These are phyloP conservation scores for Camponotus vicinus DNA, from an alignment of 1,140 invertebrate genomes.

Conservation along the genomic window DNA sequence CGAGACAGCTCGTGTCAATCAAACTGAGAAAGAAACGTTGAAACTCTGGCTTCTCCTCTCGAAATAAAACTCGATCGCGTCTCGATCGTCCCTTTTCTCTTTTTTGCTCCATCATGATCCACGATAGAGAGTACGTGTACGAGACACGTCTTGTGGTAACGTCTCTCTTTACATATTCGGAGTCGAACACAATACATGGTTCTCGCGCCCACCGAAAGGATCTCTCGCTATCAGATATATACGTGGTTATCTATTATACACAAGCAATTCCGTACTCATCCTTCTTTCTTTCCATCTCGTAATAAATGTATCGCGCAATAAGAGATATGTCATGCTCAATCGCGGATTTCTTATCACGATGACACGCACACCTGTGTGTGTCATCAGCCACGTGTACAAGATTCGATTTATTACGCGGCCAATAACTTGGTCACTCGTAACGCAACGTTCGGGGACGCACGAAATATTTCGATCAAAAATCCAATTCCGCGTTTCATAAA, in stretches of 20 bases:
- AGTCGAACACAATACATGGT: not conserved
- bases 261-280: not conserved
- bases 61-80: conserved; percentile 48
- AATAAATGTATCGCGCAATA: not conserved
- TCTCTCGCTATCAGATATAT: not conserved
- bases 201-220: not conserved
- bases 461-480: conserved; percentile 60
- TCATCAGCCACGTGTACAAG: not conserved
- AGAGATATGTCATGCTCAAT: not conserved
- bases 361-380: not conserved
- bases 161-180: conserved; percentile 37
- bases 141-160: conserved; percentile 40
- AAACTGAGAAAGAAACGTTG: not conserved
- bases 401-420: conserved; percentile 9
- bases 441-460: not conserved
- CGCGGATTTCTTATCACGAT: conserved; percentile 31
- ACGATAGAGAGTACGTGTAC: not conserved
- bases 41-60: not conserved
- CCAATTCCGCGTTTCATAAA: conserved; percentile 56
- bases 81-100: not conserved
- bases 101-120: not conserved
- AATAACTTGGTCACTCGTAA: not conserved
- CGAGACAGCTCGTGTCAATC: conserved; percentile 23
- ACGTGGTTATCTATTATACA: not conserved
- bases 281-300: not conserved